These are phyloP conservation scores for Seladonia tumulorum DNA, from an alignment of 2,888 invertebrate species.

Conservation along the genomic window DNA sequence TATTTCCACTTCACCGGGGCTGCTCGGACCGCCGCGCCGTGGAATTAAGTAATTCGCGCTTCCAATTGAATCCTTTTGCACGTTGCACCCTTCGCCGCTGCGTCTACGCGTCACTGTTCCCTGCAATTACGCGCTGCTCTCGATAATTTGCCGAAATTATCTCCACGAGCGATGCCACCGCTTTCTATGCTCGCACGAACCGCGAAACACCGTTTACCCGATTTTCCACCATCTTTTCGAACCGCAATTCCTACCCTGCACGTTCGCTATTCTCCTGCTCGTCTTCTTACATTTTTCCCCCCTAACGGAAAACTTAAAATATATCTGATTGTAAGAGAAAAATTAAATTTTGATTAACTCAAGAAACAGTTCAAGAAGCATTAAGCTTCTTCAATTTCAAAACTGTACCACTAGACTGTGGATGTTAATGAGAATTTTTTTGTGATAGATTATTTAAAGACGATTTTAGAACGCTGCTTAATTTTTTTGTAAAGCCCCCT, in stretches of 20 bases:
- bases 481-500: too few relatives aligned
- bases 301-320: too few relatives aligned
- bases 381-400: too few relatives aligned
- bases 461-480: too few relatives aligned
- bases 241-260: neutral
- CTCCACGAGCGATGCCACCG: neutral
- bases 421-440: too few relatives aligned
- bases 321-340: too few relatives aligned
- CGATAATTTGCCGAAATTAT: slow-evolving; percentile 1
- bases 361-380: too few relatives aligned
- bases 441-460: too few relatives aligned
- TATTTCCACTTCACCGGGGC: slow-evolving; percentile 42
- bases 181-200: neutral
- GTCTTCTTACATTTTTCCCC: neutral
- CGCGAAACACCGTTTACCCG: neutral
- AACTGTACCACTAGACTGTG: too few relatives aligned
- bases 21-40: slow-evolving; percentile 33
- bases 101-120: slow-evolving; percentile 10
- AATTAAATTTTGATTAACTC: too few relatives aligned
- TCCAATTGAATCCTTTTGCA: slow-evolving; percentile 29
- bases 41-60: slow-evolving; percentile 42
- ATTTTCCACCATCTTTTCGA: neutral
- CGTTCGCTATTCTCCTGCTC: neutral
- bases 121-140: neutral
- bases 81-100: neutral